phyloP scores from a whole-genome alignment of 2,113 vertebrate species.

The Stegastes partitus region DNA sequence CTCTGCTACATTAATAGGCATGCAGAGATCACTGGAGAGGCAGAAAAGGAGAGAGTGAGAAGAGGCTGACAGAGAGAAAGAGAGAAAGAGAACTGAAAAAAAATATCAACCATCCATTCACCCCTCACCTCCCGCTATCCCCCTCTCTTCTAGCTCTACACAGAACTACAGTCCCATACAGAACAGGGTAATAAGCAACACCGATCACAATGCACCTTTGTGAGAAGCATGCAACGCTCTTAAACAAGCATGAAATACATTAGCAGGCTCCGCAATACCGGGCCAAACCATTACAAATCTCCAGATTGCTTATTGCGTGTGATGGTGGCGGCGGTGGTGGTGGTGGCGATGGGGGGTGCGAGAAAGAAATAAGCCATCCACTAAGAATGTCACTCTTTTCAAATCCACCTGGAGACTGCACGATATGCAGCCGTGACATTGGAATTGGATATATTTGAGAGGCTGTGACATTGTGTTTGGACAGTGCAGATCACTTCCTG shows the following conservation, averaged over 20 bases:
- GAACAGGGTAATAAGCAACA: slow-evolving; percentile 78
- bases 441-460: slow-evolving; percentile 68
- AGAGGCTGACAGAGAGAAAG: slow-evolving; percentile 63
- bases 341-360: not conserved
- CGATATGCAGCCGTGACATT: slow-evolving; percentile 67
- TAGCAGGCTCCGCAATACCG: slow-evolving; percentile 68
- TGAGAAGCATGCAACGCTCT: slow-evolving; percentile 79
- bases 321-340: slow-evolving; percentile 2
- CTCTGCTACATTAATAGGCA: slow-evolving; percentile 89
- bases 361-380: slow-evolving; percentile 66
- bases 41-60: slow-evolving; percentile 57
- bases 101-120: slow-evolving; percentile 60
- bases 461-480: slow-evolving; percentile 75
- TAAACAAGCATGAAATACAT: slow-evolving; percentile 86
- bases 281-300: slow-evolving; percentile 79
- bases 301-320: slow-evolving; percentile 76
- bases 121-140: slow-evolving; percentile 33
- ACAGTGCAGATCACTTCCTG: slow-evolving; percentile 69
- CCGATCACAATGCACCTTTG: slow-evolving; percentile 82
- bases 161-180: slow-evolving; percentile 45
- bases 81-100: slow-evolving; percentile 43
- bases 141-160: slow-evolving; percentile 31
- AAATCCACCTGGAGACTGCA: slow-evolving; percentile 74
- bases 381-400: slow-evolving; percentile 70
- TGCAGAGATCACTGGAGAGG: slow-evolving; percentile 77